These are phyloP conservation scores for Napeogenes inachia DNA, from an alignment of 2,888 invertebrate species.

Conservation along the genomic window DNA sequence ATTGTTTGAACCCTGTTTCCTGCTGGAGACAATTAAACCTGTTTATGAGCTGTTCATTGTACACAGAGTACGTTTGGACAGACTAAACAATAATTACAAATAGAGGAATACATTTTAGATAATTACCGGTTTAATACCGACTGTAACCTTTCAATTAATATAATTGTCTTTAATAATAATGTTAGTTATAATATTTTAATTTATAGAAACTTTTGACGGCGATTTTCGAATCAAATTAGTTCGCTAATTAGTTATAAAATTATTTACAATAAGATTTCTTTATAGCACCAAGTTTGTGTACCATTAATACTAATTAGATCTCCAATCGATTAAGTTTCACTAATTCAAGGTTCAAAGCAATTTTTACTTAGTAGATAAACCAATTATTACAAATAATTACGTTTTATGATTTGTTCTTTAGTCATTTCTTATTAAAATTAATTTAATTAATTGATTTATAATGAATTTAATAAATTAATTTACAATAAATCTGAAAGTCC, in stretches of 20 bases:
- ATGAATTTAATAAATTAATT: too few species aligned
- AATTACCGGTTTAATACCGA: too few species aligned
- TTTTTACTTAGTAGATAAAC: not conserved
- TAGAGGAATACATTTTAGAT: too few species aligned
- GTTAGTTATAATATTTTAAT: too few species aligned
- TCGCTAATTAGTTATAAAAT: not conserved
- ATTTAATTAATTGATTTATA: too few species aligned
- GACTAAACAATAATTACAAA: not conserved
- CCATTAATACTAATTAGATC: not conserved
- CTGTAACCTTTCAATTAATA: too few species aligned
- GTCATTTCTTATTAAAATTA: too few species aligned
- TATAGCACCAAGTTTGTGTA: not conserved
- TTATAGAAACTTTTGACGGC: too few species aligned
- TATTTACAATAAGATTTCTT: not conserved
- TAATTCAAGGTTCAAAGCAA: not conserved
- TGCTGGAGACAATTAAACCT: slow-evolving; percentile 46
- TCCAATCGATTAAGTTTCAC: slow-evolving; percentile 3
- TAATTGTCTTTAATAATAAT: too few species aligned
- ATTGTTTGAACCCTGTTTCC: slow-evolving; percentile 50
- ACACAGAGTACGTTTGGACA: slow-evolving; percentile 32
- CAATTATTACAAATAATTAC: not conserved
- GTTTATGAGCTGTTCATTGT: slow-evolving; percentile 43
- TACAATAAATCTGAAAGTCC: too few species aligned
- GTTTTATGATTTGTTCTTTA: too few species aligned
- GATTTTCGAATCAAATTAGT: not conserved